Base-by-base conservation (phyloP, 2,113 vertebrate species). In the Odobenus rosmarus region DNA sequence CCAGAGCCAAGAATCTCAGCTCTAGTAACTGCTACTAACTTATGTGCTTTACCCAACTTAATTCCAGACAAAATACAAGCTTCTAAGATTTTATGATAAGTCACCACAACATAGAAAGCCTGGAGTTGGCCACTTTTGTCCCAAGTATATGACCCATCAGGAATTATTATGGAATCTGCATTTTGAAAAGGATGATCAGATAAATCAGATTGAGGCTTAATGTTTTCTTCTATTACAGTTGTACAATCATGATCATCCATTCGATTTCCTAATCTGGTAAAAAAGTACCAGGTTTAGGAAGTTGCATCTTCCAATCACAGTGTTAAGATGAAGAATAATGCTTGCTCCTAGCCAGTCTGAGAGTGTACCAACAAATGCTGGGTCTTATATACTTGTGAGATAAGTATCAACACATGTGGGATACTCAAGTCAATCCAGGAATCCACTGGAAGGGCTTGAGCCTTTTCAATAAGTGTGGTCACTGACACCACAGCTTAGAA, bases 141-240 rank as follows among this genome's bases (percentile, higher is more conserved):
- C 31, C 1, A 1, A 57, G 39, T 82, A 71, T 5, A 16, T 93
- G 87, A 76, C n/a, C 36, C 51, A 82, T 91, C 42, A 90, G 33
- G 67, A 82, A 95, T 76, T 18, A 61, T 76, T 53, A 85, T 84
- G 24, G 69, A 39, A 83, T 49, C 5, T 92, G 71, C 13, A 84
- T 84, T 92, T 67, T 72, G 12, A 88, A 95, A 80, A 95, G 23
- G 46, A 83, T 62, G 55, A 76, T 77, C 71, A 82, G 42, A 55
- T 79, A 85, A 61, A 93, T 61, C 5, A 80, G 36, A 69, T 19
- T 55, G 24, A 24, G 12, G 61, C 28, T 42, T 84, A 67, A 64
- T 84, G 24, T 84, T 96, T 97, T 64, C 57, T 96, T 79, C 42
- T 81, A 24, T 39, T 55, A 85, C 16, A 15, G n/a, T 46, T 80